These are phyloP conservation scores for Salpingus planirostris DNA, from an alignment of 2,888 invertebrate species.

Conservation along the genomic window DNA sequence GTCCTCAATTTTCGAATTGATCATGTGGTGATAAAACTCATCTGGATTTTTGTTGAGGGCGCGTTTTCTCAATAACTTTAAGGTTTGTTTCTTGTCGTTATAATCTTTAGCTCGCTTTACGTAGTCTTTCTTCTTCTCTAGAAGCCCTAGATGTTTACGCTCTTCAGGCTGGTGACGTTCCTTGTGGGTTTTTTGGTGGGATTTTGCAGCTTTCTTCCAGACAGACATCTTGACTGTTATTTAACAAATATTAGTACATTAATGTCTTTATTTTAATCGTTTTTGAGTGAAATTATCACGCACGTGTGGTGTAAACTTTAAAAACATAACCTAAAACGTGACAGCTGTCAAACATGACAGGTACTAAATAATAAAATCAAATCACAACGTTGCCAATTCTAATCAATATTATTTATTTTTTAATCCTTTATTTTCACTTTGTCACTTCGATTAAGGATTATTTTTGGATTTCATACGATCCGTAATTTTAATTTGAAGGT, in stretches of 20 bases:
- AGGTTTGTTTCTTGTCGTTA: slow-evolving; percentile 71
- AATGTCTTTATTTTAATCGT: not conserved
- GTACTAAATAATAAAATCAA: too few relatives aligned
- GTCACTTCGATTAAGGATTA: too few relatives aligned
- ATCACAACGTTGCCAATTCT: too few relatives aligned
- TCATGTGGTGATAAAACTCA: slow-evolving; percentile 98
- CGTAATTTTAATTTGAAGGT: too few relatives aligned
- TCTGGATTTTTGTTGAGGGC: slow-evolving; percentile 93
- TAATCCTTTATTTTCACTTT: too few relatives aligned
- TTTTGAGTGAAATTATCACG: not conserved
- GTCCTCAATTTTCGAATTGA: slow-evolving; percentile 66
- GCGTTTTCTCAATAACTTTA: slow-evolving; percentile 72
- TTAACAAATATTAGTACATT: too few relatives aligned
- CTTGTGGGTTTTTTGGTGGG: slow-evolving; percentile 72
- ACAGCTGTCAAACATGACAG: too few relatives aligned
- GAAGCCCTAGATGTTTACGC: slow-evolving; percentile 66
- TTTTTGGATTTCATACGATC: too few relatives aligned
- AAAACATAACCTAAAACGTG: too few relatives aligned
- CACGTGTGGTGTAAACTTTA: too few relatives aligned
- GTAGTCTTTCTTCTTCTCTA: slow-evolving; percentile 89
- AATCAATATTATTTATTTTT: too few relatives aligned
- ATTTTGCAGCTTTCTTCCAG: slow-evolving; percentile 81
- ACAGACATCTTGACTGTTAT: slow-evolving; percentile 59
- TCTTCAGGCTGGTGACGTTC: slow-evolving; percentile 79
- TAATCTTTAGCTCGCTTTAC: slow-evolving; percentile 67